These are phyloP conservation scores for Pocota personata DNA, from an alignment of 2,888 invertebrate genomes.

Conservation along the genomic window DNA sequence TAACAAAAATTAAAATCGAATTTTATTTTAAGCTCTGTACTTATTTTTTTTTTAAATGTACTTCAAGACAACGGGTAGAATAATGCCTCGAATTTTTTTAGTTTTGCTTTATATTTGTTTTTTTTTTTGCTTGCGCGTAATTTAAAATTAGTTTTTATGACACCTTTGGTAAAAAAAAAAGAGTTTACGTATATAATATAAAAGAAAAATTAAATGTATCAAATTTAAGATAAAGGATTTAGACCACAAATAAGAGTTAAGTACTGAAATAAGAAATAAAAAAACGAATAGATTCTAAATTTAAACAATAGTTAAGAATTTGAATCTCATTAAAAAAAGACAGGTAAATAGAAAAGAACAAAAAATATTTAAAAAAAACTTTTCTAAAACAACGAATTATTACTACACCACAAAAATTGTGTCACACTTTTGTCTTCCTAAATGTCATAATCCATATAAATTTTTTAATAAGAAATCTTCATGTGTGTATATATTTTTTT, in stretches of 20 bases:
- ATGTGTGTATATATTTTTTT: background rate
- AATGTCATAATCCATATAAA: background rate
- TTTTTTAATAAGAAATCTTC: slow-evolving; percentile 3
- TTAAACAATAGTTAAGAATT: background rate
- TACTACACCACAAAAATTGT: slow-evolving; percentile 13
- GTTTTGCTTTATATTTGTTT: slow-evolving; percentile 23
- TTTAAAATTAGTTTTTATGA: slow-evolving; percentile 39
- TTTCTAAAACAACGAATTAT: background rate
- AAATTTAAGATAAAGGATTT: background rate
- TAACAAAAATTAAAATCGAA: slow-evolving; percentile 42
- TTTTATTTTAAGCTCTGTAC: slow-evolving; percentile 67
- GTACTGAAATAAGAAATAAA: background rate
- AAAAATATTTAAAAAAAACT: background rate
- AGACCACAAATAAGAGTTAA: background rate
- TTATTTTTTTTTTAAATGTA: slow-evolving; percentile 63
- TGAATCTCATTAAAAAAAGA: background rate
- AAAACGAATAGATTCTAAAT: too few relatives aligned
- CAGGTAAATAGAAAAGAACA: background rate
- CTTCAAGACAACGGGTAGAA: slow-evolving; percentile 20
- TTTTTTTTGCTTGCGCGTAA: slow-evolving; percentile 12
- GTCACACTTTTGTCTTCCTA: background rate
- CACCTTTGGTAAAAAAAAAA: slow-evolving; percentile 2
- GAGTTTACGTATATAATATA: too few relatives aligned
- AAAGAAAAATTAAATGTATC: background rate
- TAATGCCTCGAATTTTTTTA: slow-evolving; percentile 34